Evolutionary conservation across 92 coral and sea anemone species (phyloP), one percentile per base, ranked within the genome.

Genomic region (Anthopleura xanthogrammica): DNA sequence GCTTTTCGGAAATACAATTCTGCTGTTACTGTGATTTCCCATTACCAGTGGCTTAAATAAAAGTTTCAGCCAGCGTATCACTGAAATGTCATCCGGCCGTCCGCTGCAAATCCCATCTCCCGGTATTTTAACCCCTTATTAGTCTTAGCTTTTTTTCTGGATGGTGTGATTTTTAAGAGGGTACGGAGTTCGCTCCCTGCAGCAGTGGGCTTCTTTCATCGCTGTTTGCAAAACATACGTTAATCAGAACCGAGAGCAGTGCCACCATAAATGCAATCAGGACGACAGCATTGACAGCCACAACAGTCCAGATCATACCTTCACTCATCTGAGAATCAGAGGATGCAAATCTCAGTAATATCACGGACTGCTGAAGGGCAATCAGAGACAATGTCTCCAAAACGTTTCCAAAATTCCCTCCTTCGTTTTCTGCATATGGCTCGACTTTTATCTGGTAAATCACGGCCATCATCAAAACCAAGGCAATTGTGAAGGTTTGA

Each of bases 401-500:
- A 12, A 80, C 3, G 81, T 89, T 89, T 64, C 86, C 92, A 54
- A 89, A 85, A 14, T 86, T 52, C 16, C 85, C 39, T 14, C 24
- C 52, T 16, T 55, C 86, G 9, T 85, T 60, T 36, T 70, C 80
- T 7, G 46, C 20, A 60, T 87, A 90, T 10, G 94, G 94, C 65
- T 85, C 77, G 54, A 78, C 82, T 43, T 48, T 77, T 16, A 90
- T 52, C 71, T 90, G 91, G 40, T 87, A 90, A 62, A 86, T 76
- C 76, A 90, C 62, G 11, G 89, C 85, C 1, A 81, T 79, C 41
- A 82, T 62, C 39, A 85, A 50, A 24, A 90, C 87, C 9, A 83
- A 39, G 54, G 91, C 85, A 24, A 90, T 88, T 5, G 91, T 85
- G 12, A 82, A 77, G 7, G 91, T 89, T 80, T 90, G 97, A 84